Evolutionary conservation across 2,113 vertebrate species (phyloP).

Genomic region (Trogon surrucura): DNA sequence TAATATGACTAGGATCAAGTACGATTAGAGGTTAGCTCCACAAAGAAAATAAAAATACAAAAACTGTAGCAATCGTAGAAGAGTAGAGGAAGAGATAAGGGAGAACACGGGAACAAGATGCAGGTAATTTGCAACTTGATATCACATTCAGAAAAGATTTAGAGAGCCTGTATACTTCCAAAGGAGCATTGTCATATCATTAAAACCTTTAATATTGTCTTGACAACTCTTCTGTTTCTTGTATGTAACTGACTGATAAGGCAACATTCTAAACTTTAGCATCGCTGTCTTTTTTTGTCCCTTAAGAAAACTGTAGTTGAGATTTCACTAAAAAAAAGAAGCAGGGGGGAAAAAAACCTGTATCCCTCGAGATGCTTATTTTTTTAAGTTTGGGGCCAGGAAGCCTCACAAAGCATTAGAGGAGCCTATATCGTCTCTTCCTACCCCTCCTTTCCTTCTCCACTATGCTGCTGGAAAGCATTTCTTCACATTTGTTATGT

Average conservation of each 20-base stretch:
- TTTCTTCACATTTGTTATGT: background rate
- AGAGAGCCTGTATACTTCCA: background rate
- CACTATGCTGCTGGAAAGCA: background rate
- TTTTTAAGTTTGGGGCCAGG: background rate
- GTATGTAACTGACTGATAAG: conserved; percentile 5
- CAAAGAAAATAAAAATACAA: conserved; percentile 23
- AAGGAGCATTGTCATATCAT: background rate
- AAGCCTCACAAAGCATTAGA: background rate
- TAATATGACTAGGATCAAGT: background rate
- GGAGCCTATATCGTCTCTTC: background rate
- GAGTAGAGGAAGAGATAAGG: conserved; percentile 46
- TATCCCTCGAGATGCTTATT: background rate
- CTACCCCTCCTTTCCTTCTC: background rate
- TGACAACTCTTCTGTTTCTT: background rate
- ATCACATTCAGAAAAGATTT: background rate
- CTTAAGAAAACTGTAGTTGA: background rate
- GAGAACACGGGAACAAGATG: background rate
- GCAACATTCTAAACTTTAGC: background rate
- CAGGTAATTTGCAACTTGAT: conserved; percentile 2
- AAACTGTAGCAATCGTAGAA: background rate
- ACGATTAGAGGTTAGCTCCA: background rate
- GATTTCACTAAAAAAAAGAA: background rate
- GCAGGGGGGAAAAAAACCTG: background rate
- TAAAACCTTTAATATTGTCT: conserved; percentile 23
- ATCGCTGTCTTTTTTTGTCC: background rate